Conservation (phyloP, 2,113 vertebrate genomes). For the Ivindomyrus marchei region DNA sequence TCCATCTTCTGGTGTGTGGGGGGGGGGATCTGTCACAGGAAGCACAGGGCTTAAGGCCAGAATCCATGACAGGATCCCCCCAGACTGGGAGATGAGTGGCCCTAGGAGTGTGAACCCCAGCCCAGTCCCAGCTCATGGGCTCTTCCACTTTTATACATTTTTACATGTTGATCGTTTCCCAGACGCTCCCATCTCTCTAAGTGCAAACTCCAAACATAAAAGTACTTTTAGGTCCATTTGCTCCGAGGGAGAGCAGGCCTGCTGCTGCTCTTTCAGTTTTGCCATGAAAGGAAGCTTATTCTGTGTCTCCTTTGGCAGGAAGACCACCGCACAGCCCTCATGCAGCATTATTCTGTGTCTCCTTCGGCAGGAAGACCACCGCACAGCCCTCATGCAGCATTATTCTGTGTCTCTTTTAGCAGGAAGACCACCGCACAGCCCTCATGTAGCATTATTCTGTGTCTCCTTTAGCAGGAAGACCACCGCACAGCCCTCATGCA, state of each 20-base stretch:
- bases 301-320: neutral
- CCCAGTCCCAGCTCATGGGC: neutral
- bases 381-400: too few species aligned
- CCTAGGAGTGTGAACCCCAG: neutral
- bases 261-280: neutral
- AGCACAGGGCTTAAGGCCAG: neutral
- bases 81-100: neutral
- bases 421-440: neutral
- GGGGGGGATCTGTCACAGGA: neutral
- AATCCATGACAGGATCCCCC: neutral
- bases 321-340: neutral
- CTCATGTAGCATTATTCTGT: neutral
- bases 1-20: neutral
- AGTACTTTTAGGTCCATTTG: neutral
- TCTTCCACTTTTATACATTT: neutral
- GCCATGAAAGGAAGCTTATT: neutral
- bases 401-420: too few species aligned
- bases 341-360: too few species aligned
- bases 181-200: neutral
- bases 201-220: neutral
- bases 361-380: too few species aligned
- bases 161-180: neutral
- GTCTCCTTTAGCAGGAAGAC: too few species aligned
- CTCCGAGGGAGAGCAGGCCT: neutral
- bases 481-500: too few species aligned